phyloP scores from a whole-genome alignment of 2,797 vertebrate genomes.

The Borostomias antarcticus region DNA sequence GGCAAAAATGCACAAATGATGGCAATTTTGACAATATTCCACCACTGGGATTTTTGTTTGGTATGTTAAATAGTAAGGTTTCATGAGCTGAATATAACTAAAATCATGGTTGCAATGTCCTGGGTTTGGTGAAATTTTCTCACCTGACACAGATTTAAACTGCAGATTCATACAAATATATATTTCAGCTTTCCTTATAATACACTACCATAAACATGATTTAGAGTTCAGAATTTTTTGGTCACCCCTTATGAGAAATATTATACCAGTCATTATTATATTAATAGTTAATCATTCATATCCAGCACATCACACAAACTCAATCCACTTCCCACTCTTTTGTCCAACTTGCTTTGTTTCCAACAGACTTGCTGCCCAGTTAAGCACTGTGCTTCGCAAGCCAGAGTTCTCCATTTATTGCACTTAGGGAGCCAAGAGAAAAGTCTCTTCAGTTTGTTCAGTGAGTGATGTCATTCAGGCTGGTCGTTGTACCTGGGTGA shows the following conservation, averaged over 20 bases:
- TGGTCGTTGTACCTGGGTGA: conserved; percentile 2
- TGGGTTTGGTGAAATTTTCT: too few species aligned
- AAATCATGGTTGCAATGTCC: too few species aligned
- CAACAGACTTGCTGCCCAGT: conserved; percentile 14
- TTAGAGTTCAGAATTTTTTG: too few species aligned
- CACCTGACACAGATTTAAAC: too few species aligned
- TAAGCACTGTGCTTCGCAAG: background rate
- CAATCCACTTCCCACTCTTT: conserved; percentile 8
- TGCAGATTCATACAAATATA: too few species aligned
- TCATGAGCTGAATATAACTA: too few species aligned
- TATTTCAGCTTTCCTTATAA: too few species aligned
- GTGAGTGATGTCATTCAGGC: conserved; percentile 2
- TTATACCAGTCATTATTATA: conserved; percentile 33
- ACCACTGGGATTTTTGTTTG: too few species aligned
- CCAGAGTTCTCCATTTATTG: background rate
- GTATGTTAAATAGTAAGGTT: too few species aligned
- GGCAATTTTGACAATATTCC: too few species aligned
- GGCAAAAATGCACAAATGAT: too few species aligned
- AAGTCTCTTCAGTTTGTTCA: background rate
- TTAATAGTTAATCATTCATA: conserved; percentile 58
- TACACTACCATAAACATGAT: too few species aligned
- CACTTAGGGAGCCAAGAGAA: conserved; percentile 16
- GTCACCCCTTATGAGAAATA: conserved; percentile 13
- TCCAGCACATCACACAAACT: conserved; percentile 43
- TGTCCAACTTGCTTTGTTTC: conserved; percentile 1